Percentiles rank a stretch among this genome's conserved stretches.
phyloP scores from a whole-genome alignment of 2,888 invertebrate genomes.

The Lumbricus terrestris region DNA sequence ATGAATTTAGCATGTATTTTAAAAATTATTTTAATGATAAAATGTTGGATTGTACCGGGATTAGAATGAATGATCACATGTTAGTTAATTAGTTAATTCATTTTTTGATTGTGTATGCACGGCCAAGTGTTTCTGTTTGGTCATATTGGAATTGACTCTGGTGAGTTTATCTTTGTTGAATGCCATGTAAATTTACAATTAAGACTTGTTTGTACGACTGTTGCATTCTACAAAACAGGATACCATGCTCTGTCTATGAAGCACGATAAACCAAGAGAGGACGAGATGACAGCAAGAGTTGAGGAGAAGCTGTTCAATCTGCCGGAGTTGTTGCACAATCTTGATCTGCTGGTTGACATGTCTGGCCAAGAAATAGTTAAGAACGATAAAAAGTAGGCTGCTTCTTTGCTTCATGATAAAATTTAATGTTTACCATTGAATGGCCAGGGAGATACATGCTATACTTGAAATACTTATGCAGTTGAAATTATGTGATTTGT shows the following conservation, averaged over 20 bases:
- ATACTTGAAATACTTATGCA: too few relatives aligned
- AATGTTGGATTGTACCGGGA: too few relatives aligned
- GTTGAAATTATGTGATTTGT: too few relatives aligned
- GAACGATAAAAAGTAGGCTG: constrained; percentile 52
- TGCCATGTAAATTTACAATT: background rate
- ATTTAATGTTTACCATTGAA: too few relatives aligned
- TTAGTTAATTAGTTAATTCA: too few relatives aligned
- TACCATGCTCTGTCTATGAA: constrained; percentile 43
- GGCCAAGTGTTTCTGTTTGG: background rate
- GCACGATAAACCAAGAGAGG: constrained; percentile 63
- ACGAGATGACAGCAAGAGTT: constrained; percentile 55
- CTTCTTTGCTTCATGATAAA: constrained; percentile 7
- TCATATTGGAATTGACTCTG: background rate
- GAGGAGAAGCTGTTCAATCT: constrained; percentile 64
- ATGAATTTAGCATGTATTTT: too few relatives aligned
- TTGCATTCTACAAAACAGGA: constrained; percentile 36
- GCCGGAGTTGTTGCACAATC: constrained; percentile 88
- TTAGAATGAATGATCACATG: too few relatives aligned
- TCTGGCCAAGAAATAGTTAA: constrained; percentile 91
- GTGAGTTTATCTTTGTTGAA: background rate
- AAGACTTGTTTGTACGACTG: background rate
- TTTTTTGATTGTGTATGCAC: too few relatives aligned
- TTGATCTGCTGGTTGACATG: constrained; percentile 84
- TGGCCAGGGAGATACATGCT: too few relatives aligned
- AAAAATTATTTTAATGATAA: too few relatives aligned